Percentiles rank a stretch among this genome's conserved stretches.
Conservation (phyloP, 2,113 vertebrate genomes). For the Chunga burmeisteri region DNA sequence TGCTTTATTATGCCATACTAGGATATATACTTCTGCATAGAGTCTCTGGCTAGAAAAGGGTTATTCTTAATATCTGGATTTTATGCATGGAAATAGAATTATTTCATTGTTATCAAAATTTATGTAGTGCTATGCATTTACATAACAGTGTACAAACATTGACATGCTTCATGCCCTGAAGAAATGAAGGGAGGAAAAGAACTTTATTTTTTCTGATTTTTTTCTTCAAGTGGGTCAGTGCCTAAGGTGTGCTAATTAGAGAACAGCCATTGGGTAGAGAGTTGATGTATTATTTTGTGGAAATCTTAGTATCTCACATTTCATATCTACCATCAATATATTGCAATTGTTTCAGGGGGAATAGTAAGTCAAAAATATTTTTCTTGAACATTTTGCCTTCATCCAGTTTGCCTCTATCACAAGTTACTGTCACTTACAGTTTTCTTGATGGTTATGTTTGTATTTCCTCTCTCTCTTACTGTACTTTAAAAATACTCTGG, state of each 20-base stretch:
- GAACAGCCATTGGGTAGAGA: not conserved
- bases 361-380: not conserved
- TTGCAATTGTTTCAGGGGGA: constrained; percentile 16
- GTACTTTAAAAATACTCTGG: not conserved
- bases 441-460: not conserved
- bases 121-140: not conserved
- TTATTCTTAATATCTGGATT: not conserved
- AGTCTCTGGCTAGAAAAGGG: not conserved
- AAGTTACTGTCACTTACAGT: not conserved
- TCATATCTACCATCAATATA: constrained; percentile 4
- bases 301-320: not conserved
- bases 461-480: not conserved
- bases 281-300: not conserved
- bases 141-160: not conserved
- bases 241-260: constrained; percentile 46
- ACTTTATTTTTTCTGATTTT: not conserved
- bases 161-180: constrained; percentile 24
- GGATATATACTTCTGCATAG: not conserved
- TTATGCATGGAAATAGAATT: not conserved
- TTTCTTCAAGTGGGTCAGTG: constrained; percentile 40
- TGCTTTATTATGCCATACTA: not conserved
- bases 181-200: constrained; percentile 2
- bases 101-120: constrained; percentile 20
- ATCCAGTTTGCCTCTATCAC: not conserved
- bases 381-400: not conserved